These are phyloP conservation scores for Sturnus vulgaris DNA, from an alignment of 2,113 vertebrate genomes.

Conservation along the genomic window DNA sequence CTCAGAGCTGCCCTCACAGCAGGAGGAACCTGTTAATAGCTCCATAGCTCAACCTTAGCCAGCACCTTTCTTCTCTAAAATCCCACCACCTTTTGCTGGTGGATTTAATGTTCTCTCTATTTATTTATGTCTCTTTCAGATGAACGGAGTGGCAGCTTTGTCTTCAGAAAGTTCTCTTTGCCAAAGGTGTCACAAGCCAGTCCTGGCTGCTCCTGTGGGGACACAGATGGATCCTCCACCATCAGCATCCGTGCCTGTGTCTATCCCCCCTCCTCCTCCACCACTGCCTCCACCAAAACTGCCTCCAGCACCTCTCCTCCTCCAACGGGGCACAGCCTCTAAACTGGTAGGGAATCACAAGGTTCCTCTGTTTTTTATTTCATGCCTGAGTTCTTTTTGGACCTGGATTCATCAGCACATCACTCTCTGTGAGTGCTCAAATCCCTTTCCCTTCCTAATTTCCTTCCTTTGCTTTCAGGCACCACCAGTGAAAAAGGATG, in stretches of 20 bases:
- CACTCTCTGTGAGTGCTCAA: background rate
- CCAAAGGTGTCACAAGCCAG: conserved; percentile 24
- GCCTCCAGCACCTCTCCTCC: conserved; percentile 43
- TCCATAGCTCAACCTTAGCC: background rate
- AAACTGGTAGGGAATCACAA: conserved; percentile 68
- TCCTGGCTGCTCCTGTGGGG: background rate
- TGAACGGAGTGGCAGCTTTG: background rate
- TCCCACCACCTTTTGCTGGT: background rate
- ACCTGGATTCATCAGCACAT: background rate
- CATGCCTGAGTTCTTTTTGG: background rate
- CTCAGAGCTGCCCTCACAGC: background rate
- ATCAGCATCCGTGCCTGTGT: background rate
- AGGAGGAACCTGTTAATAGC: background rate
- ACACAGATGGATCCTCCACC: background rate
- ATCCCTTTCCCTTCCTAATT: background rate
- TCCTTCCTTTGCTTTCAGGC: conserved; percentile 32
- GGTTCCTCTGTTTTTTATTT: background rate
- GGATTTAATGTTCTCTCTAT: background rate
- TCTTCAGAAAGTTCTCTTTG: conserved; percentile 34
- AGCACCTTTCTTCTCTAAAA: background rate
- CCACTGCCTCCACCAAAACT: conserved; percentile 33
- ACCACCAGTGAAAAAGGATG: conserved; percentile 41
- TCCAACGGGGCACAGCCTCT: conserved; percentile 18
- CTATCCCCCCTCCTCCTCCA: background rate
- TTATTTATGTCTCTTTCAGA: conserved; percentile 24